phyloP scores from a whole-genome alignment of 2,113 vertebrate species.

The Xenopus borealis region DNA sequence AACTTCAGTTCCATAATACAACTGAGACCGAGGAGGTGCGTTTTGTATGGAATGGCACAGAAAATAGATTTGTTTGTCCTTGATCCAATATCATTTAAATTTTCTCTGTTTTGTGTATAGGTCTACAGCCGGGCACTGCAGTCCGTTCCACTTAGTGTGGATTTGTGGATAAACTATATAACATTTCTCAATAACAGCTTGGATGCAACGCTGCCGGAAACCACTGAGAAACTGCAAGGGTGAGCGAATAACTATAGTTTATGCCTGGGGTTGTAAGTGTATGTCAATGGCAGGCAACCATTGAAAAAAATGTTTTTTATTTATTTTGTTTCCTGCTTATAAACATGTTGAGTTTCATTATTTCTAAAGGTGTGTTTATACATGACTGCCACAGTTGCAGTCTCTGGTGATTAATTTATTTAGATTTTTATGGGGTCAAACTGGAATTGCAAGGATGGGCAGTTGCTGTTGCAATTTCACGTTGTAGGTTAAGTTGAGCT shows the following conservation, averaged over 20 bases:
- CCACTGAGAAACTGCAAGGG: slow-evolving; percentile 69
- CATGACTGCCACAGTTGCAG: too few species aligned
- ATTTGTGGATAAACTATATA: slow-evolving; percentile 83
- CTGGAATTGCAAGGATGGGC: too few species aligned
- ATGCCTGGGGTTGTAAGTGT: not conserved
- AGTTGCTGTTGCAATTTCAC: too few species aligned
- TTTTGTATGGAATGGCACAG: not conserved
- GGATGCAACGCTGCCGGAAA: slow-evolving; percentile 71
- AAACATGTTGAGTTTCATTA: too few species aligned
- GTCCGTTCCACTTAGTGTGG: slow-evolving; percentile 75
- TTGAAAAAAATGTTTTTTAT: too few species aligned
- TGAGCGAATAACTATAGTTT: slow-evolving; percentile 40
- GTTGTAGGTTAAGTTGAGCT: too few species aligned
- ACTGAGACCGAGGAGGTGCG: slow-evolving; percentile 71
- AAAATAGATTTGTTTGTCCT: not conserved
- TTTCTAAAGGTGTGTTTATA: too few species aligned
- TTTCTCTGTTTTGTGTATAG: slow-evolving; percentile 50
- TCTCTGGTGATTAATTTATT: too few species aligned
- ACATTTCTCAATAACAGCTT: slow-evolving; percentile 71
- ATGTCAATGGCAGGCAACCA: not conserved
- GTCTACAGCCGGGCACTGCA: slow-evolving; percentile 73
- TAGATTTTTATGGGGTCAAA: too few species aligned
- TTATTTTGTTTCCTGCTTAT: too few species aligned
- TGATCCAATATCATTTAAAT: not conserved
- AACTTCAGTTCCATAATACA: slow-evolving; percentile 63